These are phyloP conservation scores for Enteromius anoplus DNA, from an alignment of 2,797 vertebrate species.

Conservation along the genomic window DNA sequence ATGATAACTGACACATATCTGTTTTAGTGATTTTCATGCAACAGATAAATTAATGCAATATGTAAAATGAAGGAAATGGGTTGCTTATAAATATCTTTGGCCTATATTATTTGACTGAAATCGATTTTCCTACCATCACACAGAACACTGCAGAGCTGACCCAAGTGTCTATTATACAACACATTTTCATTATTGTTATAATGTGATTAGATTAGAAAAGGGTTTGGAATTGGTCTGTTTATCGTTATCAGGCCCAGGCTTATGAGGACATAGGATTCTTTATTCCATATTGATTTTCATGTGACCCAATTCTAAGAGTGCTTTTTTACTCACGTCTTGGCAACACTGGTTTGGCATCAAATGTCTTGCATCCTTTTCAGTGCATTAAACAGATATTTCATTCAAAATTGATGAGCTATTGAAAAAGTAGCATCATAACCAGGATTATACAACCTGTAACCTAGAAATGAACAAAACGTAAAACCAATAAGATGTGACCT, in stretches of 20 bases:
- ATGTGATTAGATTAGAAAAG: conserved; percentile 12
- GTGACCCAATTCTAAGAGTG: conserved; percentile 38
- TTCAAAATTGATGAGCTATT: conserved; percentile 3
- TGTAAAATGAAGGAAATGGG: neutral
- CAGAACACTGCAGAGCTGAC: neutral
- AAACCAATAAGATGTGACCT: neutral
- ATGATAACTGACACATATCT: neutral
- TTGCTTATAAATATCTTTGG: neutral
- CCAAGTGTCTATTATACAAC: neutral
- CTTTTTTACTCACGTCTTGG: neutral
- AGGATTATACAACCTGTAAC: conserved; percentile 46
- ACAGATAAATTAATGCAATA: neutral
- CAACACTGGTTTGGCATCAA: conserved; percentile 27
- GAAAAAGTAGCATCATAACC: neutral
- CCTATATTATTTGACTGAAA: conserved; percentile 10
- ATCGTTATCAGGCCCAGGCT: neutral
- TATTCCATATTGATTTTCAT: conserved; percentile 8
- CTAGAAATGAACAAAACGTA: conserved; percentile 22
- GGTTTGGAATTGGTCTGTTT: conserved; percentile 20
- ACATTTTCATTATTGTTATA: neutral
- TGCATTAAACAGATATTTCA: conserved; percentile 18
- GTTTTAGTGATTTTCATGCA: neutral
- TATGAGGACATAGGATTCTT: conserved; percentile 5
- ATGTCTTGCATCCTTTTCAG: neutral
- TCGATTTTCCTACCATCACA: neutral